Conservation (phyloP, 2,113 vertebrate genomes). For the Meleagris gallopavo region DNA sequence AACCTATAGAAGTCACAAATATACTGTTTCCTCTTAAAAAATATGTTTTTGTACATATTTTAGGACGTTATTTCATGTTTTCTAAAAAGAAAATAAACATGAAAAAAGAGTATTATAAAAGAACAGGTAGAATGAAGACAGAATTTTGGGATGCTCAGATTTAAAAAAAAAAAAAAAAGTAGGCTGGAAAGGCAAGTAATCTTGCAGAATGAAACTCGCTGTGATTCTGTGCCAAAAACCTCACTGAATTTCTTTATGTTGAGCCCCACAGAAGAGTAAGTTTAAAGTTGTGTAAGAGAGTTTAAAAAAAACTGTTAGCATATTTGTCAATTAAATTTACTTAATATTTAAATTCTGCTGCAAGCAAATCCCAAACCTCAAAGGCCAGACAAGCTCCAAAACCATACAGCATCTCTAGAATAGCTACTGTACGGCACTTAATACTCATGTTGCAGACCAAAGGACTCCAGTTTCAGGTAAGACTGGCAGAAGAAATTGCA, state of each 20-base stretch:
- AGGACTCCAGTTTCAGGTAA: not conserved
- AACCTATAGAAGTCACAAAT: not conserved
- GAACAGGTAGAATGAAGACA: not conserved
- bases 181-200: not conserved
- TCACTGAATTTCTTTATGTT: not conserved
- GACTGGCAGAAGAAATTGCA: not conserved
- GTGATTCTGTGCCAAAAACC: not conserved
- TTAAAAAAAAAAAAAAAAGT: not conserved
- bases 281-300: not conserved
- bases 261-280: not conserved
- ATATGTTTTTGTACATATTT: not conserved
- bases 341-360: not conserved
- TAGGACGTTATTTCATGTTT: not conserved
- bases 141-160: not conserved
- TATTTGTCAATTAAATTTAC: not conserved
- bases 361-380: not conserved
- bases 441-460: not conserved
- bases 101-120: not conserved
- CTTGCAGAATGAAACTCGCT: not conserved
- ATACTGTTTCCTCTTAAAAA: not conserved
- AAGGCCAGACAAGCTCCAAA: not conserved
- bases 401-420: not conserved
- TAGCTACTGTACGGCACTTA: not conserved
- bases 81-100: not conserved
- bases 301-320: not conserved